Evolutionary conservation across 2,888 invertebrate genomes (phyloP).

Genomic region (Epirrita christyi): DNA sequence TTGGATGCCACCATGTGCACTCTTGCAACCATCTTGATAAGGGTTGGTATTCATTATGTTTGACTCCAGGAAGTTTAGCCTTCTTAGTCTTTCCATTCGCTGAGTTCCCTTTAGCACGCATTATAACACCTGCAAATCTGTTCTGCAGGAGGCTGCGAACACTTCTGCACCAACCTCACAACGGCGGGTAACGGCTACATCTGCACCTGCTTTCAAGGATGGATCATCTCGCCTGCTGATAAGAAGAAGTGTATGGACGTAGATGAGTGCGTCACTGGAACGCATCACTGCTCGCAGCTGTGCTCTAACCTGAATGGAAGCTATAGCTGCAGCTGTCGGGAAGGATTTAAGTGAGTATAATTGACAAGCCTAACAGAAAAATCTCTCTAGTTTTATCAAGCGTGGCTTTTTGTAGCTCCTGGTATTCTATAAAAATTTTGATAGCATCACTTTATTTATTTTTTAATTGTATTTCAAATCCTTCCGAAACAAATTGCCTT

Average conservation of each 20-base stretch:
- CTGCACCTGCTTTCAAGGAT: constrained; percentile 95
- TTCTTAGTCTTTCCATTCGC: too few relatives aligned
- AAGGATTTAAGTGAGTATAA: constrained; percentile 87
- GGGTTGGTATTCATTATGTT: constrained; percentile 42
- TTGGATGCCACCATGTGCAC: constrained; percentile 92
- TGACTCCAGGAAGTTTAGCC: too few relatives aligned
- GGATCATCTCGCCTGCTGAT: constrained; percentile 91
- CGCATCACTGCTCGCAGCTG: constrained; percentile 96
- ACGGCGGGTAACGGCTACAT: constrained; percentile 88
- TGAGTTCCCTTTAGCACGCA: too few relatives aligned
- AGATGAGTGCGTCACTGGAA: constrained; percentile 93
- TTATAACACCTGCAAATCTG: neutral
- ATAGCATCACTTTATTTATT: too few relatives aligned
- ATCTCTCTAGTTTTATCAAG: too few relatives aligned
- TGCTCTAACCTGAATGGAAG: constrained; percentile 97
- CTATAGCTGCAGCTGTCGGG: constrained; percentile 95
- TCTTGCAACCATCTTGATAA: constrained; percentile 79
- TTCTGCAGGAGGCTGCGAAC: constrained; percentile 93
- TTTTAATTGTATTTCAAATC: too few relatives aligned
- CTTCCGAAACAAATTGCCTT: too few relatives aligned
- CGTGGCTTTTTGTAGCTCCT: too few relatives aligned
- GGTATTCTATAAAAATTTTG: too few relatives aligned
- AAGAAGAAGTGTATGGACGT: constrained; percentile 94
- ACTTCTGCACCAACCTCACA: constrained; percentile 94
- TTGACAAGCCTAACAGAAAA: too few relatives aligned